A percentile compares a stretch with the other conserved stretches of the same genome.
Evolutionary conservation across 2,888 invertebrate genomes (phyloP).

Genomic region (Scaptomyza reducta): DNA sequence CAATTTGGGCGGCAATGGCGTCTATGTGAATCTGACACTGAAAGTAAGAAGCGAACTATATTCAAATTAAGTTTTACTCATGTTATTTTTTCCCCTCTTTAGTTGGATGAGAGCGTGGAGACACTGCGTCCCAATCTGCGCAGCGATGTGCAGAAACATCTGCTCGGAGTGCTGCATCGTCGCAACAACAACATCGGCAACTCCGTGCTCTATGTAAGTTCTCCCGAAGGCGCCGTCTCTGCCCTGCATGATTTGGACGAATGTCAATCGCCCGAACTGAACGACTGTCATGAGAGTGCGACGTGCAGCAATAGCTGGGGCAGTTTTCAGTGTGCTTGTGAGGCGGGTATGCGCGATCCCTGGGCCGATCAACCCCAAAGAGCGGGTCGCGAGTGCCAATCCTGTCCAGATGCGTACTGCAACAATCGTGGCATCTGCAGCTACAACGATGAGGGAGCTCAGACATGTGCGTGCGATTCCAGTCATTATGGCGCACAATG

Average conservation of each 20-base stretch:
- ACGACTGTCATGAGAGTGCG: slow-evolving; percentile 93
- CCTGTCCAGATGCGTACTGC: slow-evolving; percentile 91
- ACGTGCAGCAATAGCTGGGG: slow-evolving; percentile 93
- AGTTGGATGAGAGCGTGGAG: slow-evolving; percentile 91
- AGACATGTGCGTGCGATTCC: slow-evolving; percentile 89
- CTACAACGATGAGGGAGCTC: slow-evolving; percentile 87
- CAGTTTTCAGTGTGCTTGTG: slow-evolving; percentile 88
- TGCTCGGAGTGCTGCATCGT: slow-evolving; percentile 92
- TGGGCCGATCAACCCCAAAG: slow-evolving; percentile 88
- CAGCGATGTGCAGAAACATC: slow-evolving; percentile 92
- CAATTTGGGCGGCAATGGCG: slow-evolving; percentile 88
- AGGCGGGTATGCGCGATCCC: slow-evolving; percentile 90
- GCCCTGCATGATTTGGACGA: slow-evolving; percentile 93
- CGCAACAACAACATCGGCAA: slow-evolving; percentile 95
- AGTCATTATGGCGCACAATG: slow-evolving; percentile 93
- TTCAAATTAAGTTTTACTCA: accelerated
- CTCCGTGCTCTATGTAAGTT: slow-evolving; percentile 93
- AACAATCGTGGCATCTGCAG: slow-evolving; percentile 94
- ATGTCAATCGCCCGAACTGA: slow-evolving; percentile 91
- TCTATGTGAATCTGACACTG: slow-evolving; percentile 93
- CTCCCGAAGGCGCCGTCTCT: slow-evolving; percentile 91
- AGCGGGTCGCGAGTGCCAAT: slow-evolving; percentile 90
- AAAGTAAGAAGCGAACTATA: slow-evolving; percentile 83
- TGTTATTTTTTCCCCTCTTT: background rate
- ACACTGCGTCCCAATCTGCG: slow-evolving; percentile 89